Evolutionary conservation across 1,140 invertebrate genomes (phyloP), one percentile per base, ranked within the genome.

Genomic region (Myzus persicae): DNA sequence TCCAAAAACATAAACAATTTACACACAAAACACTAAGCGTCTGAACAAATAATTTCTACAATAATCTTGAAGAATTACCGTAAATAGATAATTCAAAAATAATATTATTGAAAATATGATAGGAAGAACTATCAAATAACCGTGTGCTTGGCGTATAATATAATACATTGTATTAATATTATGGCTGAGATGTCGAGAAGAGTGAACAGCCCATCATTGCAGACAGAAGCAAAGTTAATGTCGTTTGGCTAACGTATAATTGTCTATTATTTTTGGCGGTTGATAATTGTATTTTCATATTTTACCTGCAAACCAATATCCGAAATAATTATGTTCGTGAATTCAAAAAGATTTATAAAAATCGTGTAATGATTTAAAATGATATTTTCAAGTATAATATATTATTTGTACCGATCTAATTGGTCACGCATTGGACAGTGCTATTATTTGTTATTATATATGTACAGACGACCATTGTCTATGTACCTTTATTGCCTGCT

Each of bases 311-410:
- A 87, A 87, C 44, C 4, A 31, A 36, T 36, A 38, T 89, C 46
- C 36, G 24, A 54, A 89, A 51, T 89, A 44, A 89, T 89, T 51
- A 46, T 9, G 31, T 89, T 89, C 20, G 87, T 51, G 46, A 89
- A 89, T 38, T 36, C 22, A n/a, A n/a, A 36, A 38, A 54, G 18
- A 89, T n/a, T 31, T 14, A 38, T n/a, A 46, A 87, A 87, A 46
- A 31, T 20, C 42, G 84, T 85, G 42, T 44, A 85, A 87, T 24
- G 42, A 22, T 51, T 51, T 51, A 51, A n/a, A n/a, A n/a, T 51
- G 48, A 46, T 9, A 24, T 87, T 87, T 85, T 44, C 40, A 38
- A 81, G 38, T 36, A 76, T 76, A 31, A n/a, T n/a, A n/a, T n/a
- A n/a, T n/a, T 81, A 81, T 38, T 36, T 84, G 2, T 31, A 20